These are phyloP conservation scores for Myanophis thanlyinensis DNA, from an alignment of 2,113 vertebrate species.

Conservation along the genomic window DNA sequence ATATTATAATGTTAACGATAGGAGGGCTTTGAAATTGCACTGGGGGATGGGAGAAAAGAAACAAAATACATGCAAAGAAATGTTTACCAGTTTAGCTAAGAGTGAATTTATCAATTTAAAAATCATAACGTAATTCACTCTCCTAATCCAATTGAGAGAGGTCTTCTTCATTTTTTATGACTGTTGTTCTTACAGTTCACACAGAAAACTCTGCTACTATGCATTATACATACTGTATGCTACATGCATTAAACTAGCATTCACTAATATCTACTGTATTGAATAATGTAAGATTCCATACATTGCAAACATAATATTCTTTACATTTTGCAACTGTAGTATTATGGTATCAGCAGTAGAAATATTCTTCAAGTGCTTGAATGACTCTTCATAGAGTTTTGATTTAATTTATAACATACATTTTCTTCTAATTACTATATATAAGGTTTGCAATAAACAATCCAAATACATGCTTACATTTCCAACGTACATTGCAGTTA, in stretches of 20 bases:
- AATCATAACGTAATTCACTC: slow-evolving; percentile 50
- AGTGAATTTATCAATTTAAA: slow-evolving; percentile 52
- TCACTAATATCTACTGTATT: not conserved
- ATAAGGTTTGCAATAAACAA: slow-evolving; percentile 76
- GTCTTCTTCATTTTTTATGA: slow-evolving; percentile 14
- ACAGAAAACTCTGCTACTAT: not conserved
- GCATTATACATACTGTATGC: too few relatives aligned
- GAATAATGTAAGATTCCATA: slow-evolving; percentile 10
- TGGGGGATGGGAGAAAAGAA: slow-evolving; percentile 1
- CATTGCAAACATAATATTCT: slow-evolving; percentile 5
- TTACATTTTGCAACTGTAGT: slow-evolving; percentile 6
- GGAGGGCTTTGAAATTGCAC: slow-evolving; percentile 73
- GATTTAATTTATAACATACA: slow-evolving; percentile 76
- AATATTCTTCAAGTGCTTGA: slow-evolving; percentile 51
- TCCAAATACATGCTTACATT: slow-evolving; percentile 72
- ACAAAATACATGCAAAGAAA: slow-evolving; percentile 46
- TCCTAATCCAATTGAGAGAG: slow-evolving; percentile 38
- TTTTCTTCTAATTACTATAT: slow-evolving; percentile 63
- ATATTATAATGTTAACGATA: slow-evolving; percentile 82
- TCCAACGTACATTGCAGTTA: slow-evolving; percentile 70
- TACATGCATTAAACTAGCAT: not conserved
- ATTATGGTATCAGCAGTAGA: slow-evolving; percentile 15
- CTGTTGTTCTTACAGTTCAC: slow-evolving; percentile 22
- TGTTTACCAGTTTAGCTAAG: slow-evolving; percentile 42
- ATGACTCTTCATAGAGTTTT: slow-evolving; percentile 71